A percentile compares a stretch with the other conserved stretches of the same genome.
These are phyloP conservation scores for Channa striata DNA, from an alignment of 2,797 vertebrate genomes.

Conservation along the genomic window DNA sequence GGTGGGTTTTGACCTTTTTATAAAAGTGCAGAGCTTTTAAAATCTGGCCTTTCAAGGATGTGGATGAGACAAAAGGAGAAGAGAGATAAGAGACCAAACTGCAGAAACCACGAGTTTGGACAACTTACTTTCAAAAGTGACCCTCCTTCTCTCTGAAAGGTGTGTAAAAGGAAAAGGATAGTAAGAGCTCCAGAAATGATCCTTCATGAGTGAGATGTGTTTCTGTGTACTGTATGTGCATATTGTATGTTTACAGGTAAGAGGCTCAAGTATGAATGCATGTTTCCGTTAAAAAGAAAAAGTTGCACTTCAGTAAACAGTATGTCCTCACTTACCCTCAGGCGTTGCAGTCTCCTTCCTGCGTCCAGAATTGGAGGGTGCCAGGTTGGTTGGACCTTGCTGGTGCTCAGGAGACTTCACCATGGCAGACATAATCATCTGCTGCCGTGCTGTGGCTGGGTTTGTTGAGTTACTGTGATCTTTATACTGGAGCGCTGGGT, in stretches of 20 bases:
- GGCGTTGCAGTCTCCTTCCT: constrained; percentile 93
- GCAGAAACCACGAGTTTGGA: constrained; percentile 67
- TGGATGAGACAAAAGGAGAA: constrained; percentile 65
- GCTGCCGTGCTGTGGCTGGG: constrained; percentile 91
- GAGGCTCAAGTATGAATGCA: constrained; percentile 10
- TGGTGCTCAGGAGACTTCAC: constrained; percentile 98
- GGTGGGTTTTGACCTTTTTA: constrained; percentile 42
- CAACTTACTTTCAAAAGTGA: constrained; percentile 90
- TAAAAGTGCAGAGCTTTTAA: constrained; percentile 81
- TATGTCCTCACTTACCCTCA: constrained; percentile 86
- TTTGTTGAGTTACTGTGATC: constrained; percentile 90
- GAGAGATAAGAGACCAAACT: constrained; percentile 65
- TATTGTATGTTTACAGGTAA: constrained; percentile 2
- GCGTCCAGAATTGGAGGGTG: constrained; percentile 90
- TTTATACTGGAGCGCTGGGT: constrained; percentile 93
- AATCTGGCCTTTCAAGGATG: constrained; percentile 77
- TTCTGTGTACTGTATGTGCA: constrained; percentile 12
- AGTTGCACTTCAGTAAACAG: not conserved
- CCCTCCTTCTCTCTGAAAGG: constrained; percentile 88
- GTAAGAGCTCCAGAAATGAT: constrained; percentile 68
- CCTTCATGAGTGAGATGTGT: constrained; percentile 20
- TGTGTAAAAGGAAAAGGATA: constrained; percentile 80
- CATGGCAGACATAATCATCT: constrained; percentile 96
- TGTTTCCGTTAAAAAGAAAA: constrained; percentile 16
- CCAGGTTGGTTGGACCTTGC: constrained; percentile 89